Conservation (phyloP, 2,888 invertebrate genomes). For the Patella ulyssiponensis region DNA sequence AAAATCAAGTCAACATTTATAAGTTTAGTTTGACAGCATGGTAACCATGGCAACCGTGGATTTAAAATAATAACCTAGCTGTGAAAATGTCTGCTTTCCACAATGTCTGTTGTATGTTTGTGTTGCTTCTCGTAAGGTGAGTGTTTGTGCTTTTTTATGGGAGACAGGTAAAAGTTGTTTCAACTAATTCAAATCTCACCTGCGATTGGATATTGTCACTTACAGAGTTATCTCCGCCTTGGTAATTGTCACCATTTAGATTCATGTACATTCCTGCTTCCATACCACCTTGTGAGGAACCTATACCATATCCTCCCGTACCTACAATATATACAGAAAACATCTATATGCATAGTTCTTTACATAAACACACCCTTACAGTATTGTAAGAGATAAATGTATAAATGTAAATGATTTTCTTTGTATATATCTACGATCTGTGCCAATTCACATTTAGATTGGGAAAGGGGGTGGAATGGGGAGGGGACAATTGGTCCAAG, state of each 20-base stretch:
- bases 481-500: too few relatives aligned
- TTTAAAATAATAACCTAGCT: background rate
- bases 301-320: conserved; percentile 55
- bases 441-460: background rate
- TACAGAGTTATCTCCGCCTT: conserved; percentile 75
- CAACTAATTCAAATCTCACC: conserved; percentile 52
- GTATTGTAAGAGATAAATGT: too few relatives aligned
- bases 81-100: background rate
- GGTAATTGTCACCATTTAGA: conserved; percentile 87
- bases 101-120: background rate
- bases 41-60: conserved; percentile 12
- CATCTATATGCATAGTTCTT: too few relatives aligned
- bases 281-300: conserved; percentile 50
- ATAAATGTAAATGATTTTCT: too few relatives aligned
- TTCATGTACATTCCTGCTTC: conserved; percentile 74
- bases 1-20: too few relatives aligned
- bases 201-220: conserved; percentile 73
- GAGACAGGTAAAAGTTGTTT: background rate
- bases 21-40: background rate
- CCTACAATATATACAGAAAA: conserved; percentile 33
- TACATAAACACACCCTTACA: too few relatives aligned
- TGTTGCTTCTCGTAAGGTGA: background rate
- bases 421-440: too few relatives aligned
- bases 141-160: background rate
- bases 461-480: too few relatives aligned